Percentiles rank a stretch among this genome's conserved stretches.
Conservation (phyloP, 2,797 vertebrate genomes). For the Tauraco hartlaubi region DNA sequence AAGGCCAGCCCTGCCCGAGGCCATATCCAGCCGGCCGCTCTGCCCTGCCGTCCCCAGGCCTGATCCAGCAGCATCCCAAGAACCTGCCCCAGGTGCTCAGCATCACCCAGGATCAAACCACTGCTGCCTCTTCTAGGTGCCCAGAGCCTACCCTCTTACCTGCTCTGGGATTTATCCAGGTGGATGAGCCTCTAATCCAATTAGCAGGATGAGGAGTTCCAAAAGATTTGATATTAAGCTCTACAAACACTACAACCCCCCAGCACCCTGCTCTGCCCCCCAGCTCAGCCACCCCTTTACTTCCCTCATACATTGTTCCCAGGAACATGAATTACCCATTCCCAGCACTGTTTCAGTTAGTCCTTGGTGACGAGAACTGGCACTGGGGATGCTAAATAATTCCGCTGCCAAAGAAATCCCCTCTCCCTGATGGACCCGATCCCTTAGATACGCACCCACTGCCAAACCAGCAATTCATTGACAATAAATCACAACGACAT, state of each 20-base stretch:
- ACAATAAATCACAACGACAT: background rate
- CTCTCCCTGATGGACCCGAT: background rate
- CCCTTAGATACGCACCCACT: background rate
- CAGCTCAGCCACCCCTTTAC: background rate
- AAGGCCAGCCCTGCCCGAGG: background rate
- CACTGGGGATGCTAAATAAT: background rate
- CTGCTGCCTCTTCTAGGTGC: background rate
- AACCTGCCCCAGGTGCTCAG: background rate
- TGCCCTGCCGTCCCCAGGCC: background rate
- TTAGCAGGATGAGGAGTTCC: background rate
- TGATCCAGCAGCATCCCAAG: background rate
- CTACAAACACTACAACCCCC: background rate
- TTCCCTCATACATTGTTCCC: background rate
- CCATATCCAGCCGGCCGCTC: fast-evolving
- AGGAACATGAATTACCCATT: background rate
- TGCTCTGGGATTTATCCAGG: background rate
- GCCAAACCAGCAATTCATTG: background rate
- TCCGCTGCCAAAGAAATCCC: background rate
- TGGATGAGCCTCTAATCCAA: conserved; percentile 2
- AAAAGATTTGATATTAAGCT: background rate
- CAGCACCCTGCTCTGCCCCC: background rate
- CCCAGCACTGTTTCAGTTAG: background rate
- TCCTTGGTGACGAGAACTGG: background rate
- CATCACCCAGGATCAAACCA: background rate
- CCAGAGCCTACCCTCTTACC: background rate